Base-by-base conservation (phyloP, 2,113 vertebrate species). In the Hyla sarda region DNA sequence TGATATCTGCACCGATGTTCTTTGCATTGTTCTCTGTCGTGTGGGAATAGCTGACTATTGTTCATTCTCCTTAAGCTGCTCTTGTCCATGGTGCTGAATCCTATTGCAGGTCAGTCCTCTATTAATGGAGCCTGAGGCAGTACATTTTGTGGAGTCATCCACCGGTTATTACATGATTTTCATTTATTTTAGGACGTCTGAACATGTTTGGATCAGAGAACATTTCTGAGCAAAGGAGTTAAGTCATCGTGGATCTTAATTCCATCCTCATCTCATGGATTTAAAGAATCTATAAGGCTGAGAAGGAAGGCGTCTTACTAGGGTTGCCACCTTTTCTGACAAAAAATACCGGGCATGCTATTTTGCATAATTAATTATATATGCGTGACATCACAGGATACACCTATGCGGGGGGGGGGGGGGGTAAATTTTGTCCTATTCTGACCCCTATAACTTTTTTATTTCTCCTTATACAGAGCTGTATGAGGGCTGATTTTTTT, bases 41-140 rank as follows among this genome's bases (percentile, higher is more conserved):
- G 12, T 16, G 30, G 8, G 19, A n/a, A 41, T 48, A 34, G 23
- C 62, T 23, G 54, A 47, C 80, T 54, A 41, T 72, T 54, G 34
- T 65, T 12, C 17, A 48, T 32, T 14, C 14, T 2, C 23, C 16
- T 41, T 23, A 14, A 30, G 48, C 32, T 65, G 73, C 0, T 6
- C 83, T 71, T 85, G 74, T 85, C 84, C 84, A 85, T 69, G 84
- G 84, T 85, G 74, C 84, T 85, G 84, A 84, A 76, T 67, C 41
- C 14, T 16, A 60, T 41, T 16, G 13, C 17, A 19, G 12, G 54
- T 32, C 32, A 80, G 28, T 16, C 37, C 17, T 47, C 14, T 32
- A 71, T 37, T 41, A 41, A 72, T 37, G 37, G 17, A 37, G 28
- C 65, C 4, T 37, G 7, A 23, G 23, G 41, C 72, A 48, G 23